Evolutionary conservation across 2,113 vertebrate genomes (phyloP).

Genomic region (Paedocypris sp.): DNA sequence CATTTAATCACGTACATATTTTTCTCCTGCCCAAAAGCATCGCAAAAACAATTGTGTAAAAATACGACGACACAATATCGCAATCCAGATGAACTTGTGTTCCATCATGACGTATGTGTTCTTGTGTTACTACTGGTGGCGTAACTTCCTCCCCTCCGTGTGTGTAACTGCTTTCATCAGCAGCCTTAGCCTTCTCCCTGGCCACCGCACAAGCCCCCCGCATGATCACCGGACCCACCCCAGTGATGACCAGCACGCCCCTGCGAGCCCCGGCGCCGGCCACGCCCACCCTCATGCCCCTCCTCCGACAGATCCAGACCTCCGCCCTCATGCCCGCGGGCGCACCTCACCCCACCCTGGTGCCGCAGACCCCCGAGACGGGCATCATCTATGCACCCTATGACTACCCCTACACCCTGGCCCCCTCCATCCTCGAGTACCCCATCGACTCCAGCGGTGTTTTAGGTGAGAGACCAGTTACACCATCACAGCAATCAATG

Average conservation of each 20-base stretch:
- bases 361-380: slow-evolving; percentile 84
- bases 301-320: slow-evolving; percentile 98
- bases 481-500: too few species aligned
- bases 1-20: too few species aligned
- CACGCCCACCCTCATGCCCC: slow-evolving; percentile 93
- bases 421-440: slow-evolving; percentile 94
- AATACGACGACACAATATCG: too few species aligned
- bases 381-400: slow-evolving; percentile 97
- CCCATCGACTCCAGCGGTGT: slow-evolving; percentile 96
- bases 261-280: slow-evolving; percentile 80
- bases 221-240: slow-evolving; percentile 89
- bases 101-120: too few species aligned
- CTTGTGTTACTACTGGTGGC: too few species aligned
- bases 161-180: slow-evolving; percentile 54
- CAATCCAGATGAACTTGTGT: too few species aligned
- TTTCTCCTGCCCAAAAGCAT: too few species aligned
- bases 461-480: slow-evolving; percentile 78
- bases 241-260: slow-evolving; percentile 76
- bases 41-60: too few species aligned
- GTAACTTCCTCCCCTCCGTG: too few species aligned
- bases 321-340: slow-evolving; percentile 80
- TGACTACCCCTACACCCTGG: slow-evolving; percentile 94
- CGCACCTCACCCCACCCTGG: slow-evolving; percentile 82
- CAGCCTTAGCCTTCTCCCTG: slow-evolving; percentile 88
- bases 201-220: slow-evolving; percentile 88